These are phyloP conservation scores for Stomatorhinus ivindoensis DNA, from an alignment of 2,113 vertebrate species.

Conservation along the genomic window DNA sequence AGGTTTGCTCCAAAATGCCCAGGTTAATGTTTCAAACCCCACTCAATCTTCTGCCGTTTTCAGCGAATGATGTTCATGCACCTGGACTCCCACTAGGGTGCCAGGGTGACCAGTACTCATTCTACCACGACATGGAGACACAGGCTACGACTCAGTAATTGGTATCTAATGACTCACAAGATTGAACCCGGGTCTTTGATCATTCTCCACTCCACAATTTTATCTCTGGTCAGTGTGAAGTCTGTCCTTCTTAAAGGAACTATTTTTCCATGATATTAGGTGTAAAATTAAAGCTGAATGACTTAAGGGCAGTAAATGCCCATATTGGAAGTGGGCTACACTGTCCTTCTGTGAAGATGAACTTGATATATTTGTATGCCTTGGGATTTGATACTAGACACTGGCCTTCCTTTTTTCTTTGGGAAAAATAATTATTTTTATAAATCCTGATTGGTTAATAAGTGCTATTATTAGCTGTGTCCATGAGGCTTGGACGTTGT, in stretches of 20 bases:
- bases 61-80: constrained; percentile 17
- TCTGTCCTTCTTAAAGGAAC: constrained; percentile 65
- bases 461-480: not conserved
- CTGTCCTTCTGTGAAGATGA: constrained; percentile 65
- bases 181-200: constrained; percentile 71
- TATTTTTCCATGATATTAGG: constrained; percentile 66
- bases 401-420: not conserved
- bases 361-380: constrained; percentile 47
- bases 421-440: not conserved
- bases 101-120: constrained; percentile 41
- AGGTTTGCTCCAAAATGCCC: not conserved
- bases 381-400: not conserved
- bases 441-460: not conserved
- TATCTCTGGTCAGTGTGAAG: constrained; percentile 65
- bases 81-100: constrained; percentile 57
- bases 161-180: constrained; percentile 74
- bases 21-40: not conserved
- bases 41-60: not conserved
- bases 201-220: constrained; percentile 73
- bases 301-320: constrained; percentile 66
- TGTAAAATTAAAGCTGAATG: constrained; percentile 73
- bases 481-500: not conserved
- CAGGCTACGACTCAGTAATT: constrained; percentile 63
- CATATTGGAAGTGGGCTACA: constrained; percentile 65
- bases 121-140: constrained; percentile 45